Conservation (phyloP, 1,140 invertebrate species). For the Polyergus mexicanus region DNA sequence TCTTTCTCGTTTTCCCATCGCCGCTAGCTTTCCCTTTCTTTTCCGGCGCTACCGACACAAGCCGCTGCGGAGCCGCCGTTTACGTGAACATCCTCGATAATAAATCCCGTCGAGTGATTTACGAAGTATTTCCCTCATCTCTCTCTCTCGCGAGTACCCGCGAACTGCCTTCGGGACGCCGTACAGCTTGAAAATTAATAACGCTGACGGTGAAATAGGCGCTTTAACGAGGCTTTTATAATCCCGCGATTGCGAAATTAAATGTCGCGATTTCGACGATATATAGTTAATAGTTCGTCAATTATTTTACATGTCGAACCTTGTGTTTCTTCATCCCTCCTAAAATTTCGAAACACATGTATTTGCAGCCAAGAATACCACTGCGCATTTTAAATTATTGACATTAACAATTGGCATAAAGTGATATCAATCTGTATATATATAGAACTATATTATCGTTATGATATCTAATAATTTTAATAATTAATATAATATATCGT, state of each 20-base stretch:
- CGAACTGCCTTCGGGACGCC: slow-evolving; percentile 38
- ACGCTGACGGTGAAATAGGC: slow-evolving; percentile 48
- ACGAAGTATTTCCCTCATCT: slow-evolving; percentile 52
- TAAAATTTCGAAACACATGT: neutral
- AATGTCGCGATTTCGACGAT: slow-evolving; percentile 24
- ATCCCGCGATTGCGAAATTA: slow-evolving; percentile 48
- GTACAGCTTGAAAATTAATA: slow-evolving; percentile 61
- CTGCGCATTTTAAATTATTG: slow-evolving; percentile 3
- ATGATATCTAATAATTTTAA: slow-evolving; percentile 29
- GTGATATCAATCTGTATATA: neutral
- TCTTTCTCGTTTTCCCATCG: slow-evolving; percentile 24
- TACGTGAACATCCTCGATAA: slow-evolving; percentile 68
- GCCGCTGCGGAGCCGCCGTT: slow-evolving; percentile 50
- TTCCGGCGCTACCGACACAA: slow-evolving; percentile 34
- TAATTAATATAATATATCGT: slow-evolving; percentile 17
- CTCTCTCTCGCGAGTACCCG: neutral
- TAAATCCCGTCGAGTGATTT: slow-evolving; percentile 69
- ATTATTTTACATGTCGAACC: slow-evolving; percentile 4
- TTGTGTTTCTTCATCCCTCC: neutral
- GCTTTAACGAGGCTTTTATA: slow-evolving; percentile 46
- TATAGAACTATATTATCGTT: neutral
- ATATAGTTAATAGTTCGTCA: slow-evolving; percentile 1
- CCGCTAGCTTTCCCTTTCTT: slow-evolving; percentile 47
- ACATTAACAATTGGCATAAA: neutral
- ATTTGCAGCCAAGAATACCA: neutral